Conservation (phyloP, 2,113 vertebrate species). For the Phoenicopterus ruber region DNA sequence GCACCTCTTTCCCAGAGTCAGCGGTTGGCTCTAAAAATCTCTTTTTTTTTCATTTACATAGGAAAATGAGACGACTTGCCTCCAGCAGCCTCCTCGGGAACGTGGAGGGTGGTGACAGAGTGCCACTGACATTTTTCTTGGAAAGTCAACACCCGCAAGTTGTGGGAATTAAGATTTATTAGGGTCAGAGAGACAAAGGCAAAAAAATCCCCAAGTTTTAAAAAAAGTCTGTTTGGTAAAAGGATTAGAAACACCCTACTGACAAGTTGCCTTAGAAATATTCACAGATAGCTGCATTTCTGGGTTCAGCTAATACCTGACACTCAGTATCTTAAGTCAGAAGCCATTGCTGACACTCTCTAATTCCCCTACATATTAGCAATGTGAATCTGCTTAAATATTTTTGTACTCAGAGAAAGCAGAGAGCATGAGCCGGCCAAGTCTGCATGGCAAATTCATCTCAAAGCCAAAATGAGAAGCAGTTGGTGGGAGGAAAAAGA, state of each 20-base stretch:
- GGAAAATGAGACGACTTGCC: constrained; percentile 49
- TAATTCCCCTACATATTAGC: constrained; percentile 32
- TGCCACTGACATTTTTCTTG: background rate
- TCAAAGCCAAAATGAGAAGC: background rate
- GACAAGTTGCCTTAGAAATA: constrained; percentile 4
- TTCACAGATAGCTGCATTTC: background rate
- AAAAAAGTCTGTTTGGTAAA: background rate
- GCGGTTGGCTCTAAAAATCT: background rate
- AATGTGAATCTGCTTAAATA: constrained; percentile 30
- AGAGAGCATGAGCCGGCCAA: background rate
- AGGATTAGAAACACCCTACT: constrained; percentile 38
- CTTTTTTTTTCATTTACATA: constrained; percentile 8
- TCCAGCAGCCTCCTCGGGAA: background rate
- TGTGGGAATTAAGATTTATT: constrained; percentile 20
- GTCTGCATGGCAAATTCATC: background rate
- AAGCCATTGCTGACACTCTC: background rate
- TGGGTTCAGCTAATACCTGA: constrained; percentile 19
- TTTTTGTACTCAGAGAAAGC: background rate
- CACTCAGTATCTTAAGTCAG: background rate
- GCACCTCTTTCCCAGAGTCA: background rate
- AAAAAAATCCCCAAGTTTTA: background rate
- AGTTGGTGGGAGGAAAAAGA: background rate
- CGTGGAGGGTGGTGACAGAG: background rate
- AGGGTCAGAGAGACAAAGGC: background rate
- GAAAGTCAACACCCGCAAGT: constrained; percentile 10